phyloP scores from a whole-genome alignment of 2,888 invertebrate genomes.

The Tiphia femorata region DNA sequence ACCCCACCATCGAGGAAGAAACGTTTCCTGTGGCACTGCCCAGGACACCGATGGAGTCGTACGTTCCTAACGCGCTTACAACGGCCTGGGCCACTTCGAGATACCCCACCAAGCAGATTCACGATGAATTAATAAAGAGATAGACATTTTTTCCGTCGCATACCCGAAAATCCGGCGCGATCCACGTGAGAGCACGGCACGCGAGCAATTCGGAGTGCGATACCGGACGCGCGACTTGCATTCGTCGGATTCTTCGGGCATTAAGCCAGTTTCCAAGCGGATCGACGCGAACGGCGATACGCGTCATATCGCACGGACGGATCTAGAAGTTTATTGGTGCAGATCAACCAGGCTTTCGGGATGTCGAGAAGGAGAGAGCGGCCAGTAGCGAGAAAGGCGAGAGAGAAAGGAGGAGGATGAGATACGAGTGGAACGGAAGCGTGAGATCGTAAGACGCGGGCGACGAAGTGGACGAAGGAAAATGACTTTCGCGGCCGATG shows the following conservation, averaged over 20 bases:
- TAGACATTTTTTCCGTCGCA: constrained; percentile 47
- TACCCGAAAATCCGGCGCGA: constrained; percentile 46
- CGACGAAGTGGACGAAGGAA: too few species aligned
- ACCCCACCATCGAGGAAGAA: too few species aligned
- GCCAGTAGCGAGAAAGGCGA: not conserved
- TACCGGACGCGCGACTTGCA: constrained; percentile 11
- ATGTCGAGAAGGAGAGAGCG: not conserved
- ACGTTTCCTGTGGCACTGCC: too few species aligned
- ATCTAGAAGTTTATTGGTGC: constrained; percentile 34
- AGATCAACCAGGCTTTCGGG: constrained; percentile 25
- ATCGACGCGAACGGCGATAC: constrained; percentile 22
- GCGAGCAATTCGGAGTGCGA: constrained; percentile 24
- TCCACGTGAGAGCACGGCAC: constrained; percentile 19
- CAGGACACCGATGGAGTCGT: too few species aligned
- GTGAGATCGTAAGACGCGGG: too few species aligned
- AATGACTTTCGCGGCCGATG: constrained; percentile 25
- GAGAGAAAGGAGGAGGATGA: not conserved
- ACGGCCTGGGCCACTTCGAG: too few species aligned
- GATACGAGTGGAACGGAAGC: too few species aligned
- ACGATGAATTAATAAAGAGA: too few species aligned
- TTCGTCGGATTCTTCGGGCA: constrained; percentile 10
- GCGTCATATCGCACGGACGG: constrained; percentile 29
- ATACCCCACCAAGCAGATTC: too few species aligned
- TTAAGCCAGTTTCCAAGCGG: constrained; percentile 32
- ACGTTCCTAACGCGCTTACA: too few species aligned